Percentiles rank a stretch among this genome's conserved stretches.
These are phyloP conservation scores for Drosophila parabipectinata DNA, from an alignment of 1,140 invertebrate species.

Conservation along the genomic window DNA sequence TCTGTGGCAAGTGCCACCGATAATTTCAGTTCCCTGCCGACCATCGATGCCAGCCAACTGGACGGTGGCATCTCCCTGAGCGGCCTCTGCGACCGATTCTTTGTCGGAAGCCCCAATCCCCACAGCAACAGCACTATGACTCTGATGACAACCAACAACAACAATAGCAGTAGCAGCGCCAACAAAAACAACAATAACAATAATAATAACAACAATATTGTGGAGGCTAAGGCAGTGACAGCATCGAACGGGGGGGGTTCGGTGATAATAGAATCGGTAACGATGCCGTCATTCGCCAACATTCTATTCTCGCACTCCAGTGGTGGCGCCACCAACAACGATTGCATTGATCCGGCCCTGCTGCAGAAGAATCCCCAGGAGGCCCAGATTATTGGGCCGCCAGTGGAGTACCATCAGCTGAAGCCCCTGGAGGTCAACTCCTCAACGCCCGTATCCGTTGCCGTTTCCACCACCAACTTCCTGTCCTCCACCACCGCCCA, in stretches of 20 bases:
- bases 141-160: slow-evolving; percentile 34
- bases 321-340: slow-evolving; percentile 14
- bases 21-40: slow-evolving; percentile 49
- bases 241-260: slow-evolving; percentile 23
- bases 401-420: slow-evolving; percentile 66
- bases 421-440: slow-evolving; percentile 50
- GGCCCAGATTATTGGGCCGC: slow-evolving; percentile 20
- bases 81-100: slow-evolving; percentile 74
- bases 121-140: slow-evolving; percentile 59
- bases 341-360: slow-evolving; percentile 51
- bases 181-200: slow-evolving; percentile 39
- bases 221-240: slow-evolving; percentile 48
- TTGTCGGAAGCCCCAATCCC: slow-evolving; percentile 67
- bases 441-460: slow-evolving; percentile 20
- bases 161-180: slow-evolving; percentile 31
- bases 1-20: slow-evolving; percentile 22
- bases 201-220: slow-evolving; percentile 41
- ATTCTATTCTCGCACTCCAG: slow-evolving; percentile 53
- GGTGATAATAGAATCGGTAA: slow-evolving; percentile 63
- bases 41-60: slow-evolving; percentile 66
- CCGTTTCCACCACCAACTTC: slow-evolving; percentile 50
- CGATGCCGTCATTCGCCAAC: slow-evolving; percentile 72
- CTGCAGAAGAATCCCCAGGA: slow-evolving; percentile 41
- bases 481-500: slow-evolving; percentile 58
- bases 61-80: slow-evolving; percentile 71